These are phyloP conservation scores for Miltochrista miniata DNA, from an alignment of 2,888 invertebrate species.

Conservation along the genomic window DNA sequence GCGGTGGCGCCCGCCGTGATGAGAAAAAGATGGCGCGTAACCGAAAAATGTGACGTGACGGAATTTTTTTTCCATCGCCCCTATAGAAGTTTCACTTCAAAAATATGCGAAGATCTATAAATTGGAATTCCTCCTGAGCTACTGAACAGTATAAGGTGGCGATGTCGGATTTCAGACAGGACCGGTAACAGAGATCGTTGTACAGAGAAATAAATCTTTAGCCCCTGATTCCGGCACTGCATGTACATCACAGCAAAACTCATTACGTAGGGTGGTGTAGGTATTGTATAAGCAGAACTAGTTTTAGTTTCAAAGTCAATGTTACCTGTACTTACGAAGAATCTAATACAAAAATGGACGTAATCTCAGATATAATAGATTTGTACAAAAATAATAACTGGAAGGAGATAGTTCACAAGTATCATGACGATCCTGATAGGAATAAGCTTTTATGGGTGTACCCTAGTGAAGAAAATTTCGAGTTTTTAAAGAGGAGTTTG, in stretches of 20 bases:
- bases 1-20: no score
- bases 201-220: no score
- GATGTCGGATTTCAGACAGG: no score
- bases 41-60: no score
- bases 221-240: constrained; percentile 39
- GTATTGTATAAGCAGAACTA: constrained; percentile 37
- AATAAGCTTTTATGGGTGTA: constrained; percentile 89
- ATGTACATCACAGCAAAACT: background rate
- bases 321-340: constrained; percentile 16
- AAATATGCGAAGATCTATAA: no score
- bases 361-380: constrained; percentile 61
- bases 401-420: constrained; percentile 69
- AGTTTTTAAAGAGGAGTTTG: constrained; percentile 80
- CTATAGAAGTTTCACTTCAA: no score
- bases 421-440: constrained; percentile 77
- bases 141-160: no score
- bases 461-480: constrained; percentile 86
- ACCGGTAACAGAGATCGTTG: background rate
- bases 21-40: no score
- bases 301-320: constrained; percentile 45
- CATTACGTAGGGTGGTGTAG: constrained; percentile 43
- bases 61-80: no score
- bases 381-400: constrained; percentile 74
- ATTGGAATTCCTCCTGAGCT: no score
- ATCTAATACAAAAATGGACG: constrained; percentile 55